Conservation (phyloP, 1,140 invertebrate genomes). For the Dufourea novaeangliae region DNA sequence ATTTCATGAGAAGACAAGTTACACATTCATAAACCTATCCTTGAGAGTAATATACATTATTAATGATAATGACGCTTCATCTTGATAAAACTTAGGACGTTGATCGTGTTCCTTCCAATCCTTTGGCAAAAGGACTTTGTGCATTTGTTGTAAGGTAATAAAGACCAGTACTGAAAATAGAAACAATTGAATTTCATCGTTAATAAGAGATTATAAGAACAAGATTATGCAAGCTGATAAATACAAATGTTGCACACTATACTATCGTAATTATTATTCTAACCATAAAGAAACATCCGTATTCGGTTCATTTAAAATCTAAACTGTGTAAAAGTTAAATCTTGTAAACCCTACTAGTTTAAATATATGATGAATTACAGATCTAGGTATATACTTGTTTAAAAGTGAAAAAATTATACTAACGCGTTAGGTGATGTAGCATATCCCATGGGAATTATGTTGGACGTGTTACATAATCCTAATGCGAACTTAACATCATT, state of each 20-base stretch:
- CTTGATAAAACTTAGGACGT: no score
- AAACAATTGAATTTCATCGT: not conserved
- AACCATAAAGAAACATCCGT: no score
- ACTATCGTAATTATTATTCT: no score
- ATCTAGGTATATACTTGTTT: not conserved
- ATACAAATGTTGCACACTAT: no score
- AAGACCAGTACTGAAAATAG: not conserved
- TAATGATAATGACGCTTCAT: no score
- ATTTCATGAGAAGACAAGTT: no score
- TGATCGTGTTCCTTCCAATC: not conserved
- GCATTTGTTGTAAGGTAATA: not conserved
- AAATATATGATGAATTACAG: not conserved
- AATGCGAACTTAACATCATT: fast-evolving
- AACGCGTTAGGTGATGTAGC: not conserved
- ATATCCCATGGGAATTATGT: not conserved
- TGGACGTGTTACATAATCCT: fast-evolving
- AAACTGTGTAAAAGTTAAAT: no score
- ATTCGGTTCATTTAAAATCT: no score
- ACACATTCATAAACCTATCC: no score
- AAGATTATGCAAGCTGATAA: no score
- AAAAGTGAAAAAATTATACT: not conserved
- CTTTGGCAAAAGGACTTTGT: not conserved
- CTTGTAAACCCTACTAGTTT: not conserved
- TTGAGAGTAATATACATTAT: no score
- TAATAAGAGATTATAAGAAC: no score